phyloP scores from a whole-genome alignment of 1,140 invertebrate genomes.

The Drosophila parvula region DNA sequence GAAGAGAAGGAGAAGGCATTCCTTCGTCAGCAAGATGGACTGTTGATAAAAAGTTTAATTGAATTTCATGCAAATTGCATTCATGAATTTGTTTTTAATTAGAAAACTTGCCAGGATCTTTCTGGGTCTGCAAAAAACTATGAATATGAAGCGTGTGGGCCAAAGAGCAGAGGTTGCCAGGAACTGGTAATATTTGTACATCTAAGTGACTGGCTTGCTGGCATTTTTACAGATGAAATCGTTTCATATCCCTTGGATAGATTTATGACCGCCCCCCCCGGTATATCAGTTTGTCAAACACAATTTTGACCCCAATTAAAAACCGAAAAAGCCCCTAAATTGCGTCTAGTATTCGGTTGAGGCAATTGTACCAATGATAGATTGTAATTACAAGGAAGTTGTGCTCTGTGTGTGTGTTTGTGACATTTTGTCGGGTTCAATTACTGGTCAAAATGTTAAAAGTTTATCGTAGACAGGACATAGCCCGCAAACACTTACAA shows the following conservation, averaged over 20 bases:
- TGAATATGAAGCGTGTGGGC: slow-evolving; percentile 19
- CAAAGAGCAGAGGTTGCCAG: not conserved
- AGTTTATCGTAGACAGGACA: slow-evolving; percentile 31
- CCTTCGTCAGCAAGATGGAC: slow-evolving; percentile 4
- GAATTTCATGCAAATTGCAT: slow-evolving; percentile 75
- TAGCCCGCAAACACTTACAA: slow-evolving; percentile 19
- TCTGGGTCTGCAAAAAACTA: slow-evolving; percentile 13
- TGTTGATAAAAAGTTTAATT: slow-evolving; percentile 76
- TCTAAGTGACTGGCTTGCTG: slow-evolving; percentile 12
- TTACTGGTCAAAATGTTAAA: slow-evolving; percentile 59
- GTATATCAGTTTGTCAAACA: slow-evolving; percentile 13
- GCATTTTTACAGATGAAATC: slow-evolving; percentile 28
- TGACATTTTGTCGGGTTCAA: slow-evolving; percentile 65
- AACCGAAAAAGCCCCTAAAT: slow-evolving; percentile 13
- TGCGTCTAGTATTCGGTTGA: not conserved
- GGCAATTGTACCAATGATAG: slow-evolving; percentile 31
- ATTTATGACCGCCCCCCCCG: slow-evolving; percentile 23
- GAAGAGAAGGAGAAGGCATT: not conserved
- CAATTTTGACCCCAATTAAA: slow-evolving; percentile 24
- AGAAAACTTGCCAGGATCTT: slow-evolving; percentile 48
- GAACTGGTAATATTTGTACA: slow-evolving; percentile 23
- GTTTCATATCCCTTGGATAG: slow-evolving; percentile 1
- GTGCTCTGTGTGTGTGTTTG: slow-evolving; percentile 33
- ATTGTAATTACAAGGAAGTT: slow-evolving; percentile 56
- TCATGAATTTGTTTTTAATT: slow-evolving; percentile 76